Base-by-base conservation (phyloP, 30 jellyfish, hydroid and myxozoan species). In the Catostylus mosaicus region DNA sequence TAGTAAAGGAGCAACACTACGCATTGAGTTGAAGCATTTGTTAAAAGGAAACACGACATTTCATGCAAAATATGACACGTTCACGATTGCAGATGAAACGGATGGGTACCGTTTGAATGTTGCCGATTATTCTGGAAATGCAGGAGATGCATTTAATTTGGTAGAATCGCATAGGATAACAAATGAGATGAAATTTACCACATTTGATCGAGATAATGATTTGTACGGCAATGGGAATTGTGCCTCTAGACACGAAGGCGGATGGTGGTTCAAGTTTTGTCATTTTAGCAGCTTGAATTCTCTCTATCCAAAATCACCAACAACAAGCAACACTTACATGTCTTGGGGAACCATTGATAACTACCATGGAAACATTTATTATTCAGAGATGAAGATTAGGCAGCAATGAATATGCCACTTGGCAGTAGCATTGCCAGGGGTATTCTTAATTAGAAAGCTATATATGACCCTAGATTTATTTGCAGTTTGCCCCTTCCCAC, bases 331-430 rank as follows among this genome's bases (percentile, higher is more conserved):
- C 4, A 0, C 16, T 14, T 71, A 71, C 46, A 71, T 71, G 68
- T 2, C 69, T 0, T 71, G 83, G 83, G 22, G 5, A 1, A 0
- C 69, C 9, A 3, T 71, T 0, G 4, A 0, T 31, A 2, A 1
- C 29, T 20, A 30, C 0, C 0, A 0, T 37, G 83, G 83, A 0
- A 34, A 34, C 30, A 0, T 71, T 34, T 0, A n/a, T 23, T 40
- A 19, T 9, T 34, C 83, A 26, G 83, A 71, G 52, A 71, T 71
- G 83, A 71, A 71, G 22, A 0, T 71, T n/a, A n/a, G n/a, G n/a
- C n/a, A n/a, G n/a, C n/a, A n/a, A n/a, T n/a, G n/a, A n/a, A n/a
- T n/a, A n/a, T 50, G 63, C 24, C 5, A 50, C 19, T 10, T 50
- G 2, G 0, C 14, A 40, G 54, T 40, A 40, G 7, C 7, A 40